Percentiles rank a stretch among this genome's conserved stretches.
phyloP scores from a whole-genome alignment of 2,888 invertebrate genomes.

The Drosophila imparisetae region DNA sequence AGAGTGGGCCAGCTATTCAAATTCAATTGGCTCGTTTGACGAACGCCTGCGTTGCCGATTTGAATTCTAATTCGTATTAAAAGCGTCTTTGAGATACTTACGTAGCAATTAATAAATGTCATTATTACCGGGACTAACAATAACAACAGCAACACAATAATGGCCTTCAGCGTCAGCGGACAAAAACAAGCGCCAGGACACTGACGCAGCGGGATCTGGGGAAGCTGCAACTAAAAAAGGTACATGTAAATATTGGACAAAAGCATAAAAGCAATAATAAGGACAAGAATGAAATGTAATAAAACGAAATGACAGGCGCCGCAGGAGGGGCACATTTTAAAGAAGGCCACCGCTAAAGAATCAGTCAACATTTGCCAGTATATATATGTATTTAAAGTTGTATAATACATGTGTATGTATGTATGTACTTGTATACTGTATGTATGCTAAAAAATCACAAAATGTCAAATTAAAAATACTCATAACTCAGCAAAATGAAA shows the following conservation, averaged over 20 bases:
- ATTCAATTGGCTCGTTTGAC: conserved; percentile 33
- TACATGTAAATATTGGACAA: conserved; percentile 73
- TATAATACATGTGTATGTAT: neutral
- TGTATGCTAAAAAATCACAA: conserved; percentile 23
- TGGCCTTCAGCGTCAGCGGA: conserved; percentile 1
- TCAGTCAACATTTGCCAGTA: conserved; percentile 10
- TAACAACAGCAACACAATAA: conserved; percentile 30
- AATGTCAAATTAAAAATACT: conserved; percentile 53
- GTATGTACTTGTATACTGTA: neutral
- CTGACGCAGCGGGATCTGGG: conserved; percentile 39
- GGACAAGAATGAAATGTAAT: conserved; percentile 72
- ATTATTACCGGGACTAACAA: conserved; percentile 51
- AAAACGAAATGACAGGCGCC: conserved; percentile 73
- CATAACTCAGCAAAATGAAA: conserved; percentile 30
- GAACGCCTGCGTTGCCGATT: conserved; percentile 21
- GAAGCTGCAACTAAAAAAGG: conserved; percentile 39
- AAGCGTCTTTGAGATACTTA: conserved; percentile 58
- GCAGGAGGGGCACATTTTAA: conserved; percentile 35
- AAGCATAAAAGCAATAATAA: conserved; percentile 63
- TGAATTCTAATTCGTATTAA: conserved; percentile 53
- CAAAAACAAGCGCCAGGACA: conserved; percentile 35
- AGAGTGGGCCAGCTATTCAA: conserved; percentile 1
- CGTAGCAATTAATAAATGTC: conserved; percentile 73
- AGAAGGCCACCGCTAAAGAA: conserved; percentile 19
- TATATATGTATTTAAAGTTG: neutral